Conservation (phyloP, 2,888 invertebrate species). For the Tachina fera region DNA sequence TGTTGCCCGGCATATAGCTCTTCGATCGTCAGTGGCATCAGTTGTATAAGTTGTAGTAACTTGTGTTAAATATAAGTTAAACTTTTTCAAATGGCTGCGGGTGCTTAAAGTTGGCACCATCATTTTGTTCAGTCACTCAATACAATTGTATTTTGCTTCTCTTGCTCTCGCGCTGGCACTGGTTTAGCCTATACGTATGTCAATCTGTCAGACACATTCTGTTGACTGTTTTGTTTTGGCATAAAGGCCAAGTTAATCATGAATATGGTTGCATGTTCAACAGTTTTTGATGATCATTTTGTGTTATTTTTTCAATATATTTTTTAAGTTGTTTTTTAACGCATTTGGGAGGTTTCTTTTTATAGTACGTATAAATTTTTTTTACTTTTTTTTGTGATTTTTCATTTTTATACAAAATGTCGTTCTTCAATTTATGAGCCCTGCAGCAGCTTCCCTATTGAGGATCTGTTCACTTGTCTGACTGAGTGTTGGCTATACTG, state of each 20-base stretch:
- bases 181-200: slow-evolving; percentile 51
- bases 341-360: slow-evolving; percentile 65
- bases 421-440: slow-evolving; percentile 70
- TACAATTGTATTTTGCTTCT: slow-evolving; percentile 50
- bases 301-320: slow-evolving; percentile 19
- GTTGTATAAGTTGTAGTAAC: slow-evolving; percentile 38
- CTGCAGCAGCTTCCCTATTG: slow-evolving; percentile 72
- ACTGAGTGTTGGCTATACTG: slow-evolving; percentile 43
- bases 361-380: not conserved
- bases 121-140: slow-evolving; percentile 73
- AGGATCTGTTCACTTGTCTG: slow-evolving; percentile 69
- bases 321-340: slow-evolving; percentile 31
- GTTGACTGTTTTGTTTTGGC: slow-evolving; percentile 58
- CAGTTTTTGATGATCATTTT: slow-evolving; percentile 57
- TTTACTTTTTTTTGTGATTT: slow-evolving; percentile 11
- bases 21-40: slow-evolving; percentile 38
- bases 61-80: slow-evolving; percentile 48
- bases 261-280: slow-evolving; percentile 69
- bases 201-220: slow-evolving; percentile 70
- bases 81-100: slow-evolving; percentile 71
- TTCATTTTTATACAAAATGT: slow-evolving; percentile 63
- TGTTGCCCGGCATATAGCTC: slow-evolving; percentile 37
- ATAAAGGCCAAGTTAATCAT: slow-evolving; percentile 70
- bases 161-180: not conserved
- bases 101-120: slow-evolving; percentile 73